Evolutionary conservation across 1,140 invertebrate species (phyloP).

Genomic region (Tetramorium parvispinum): DNA sequence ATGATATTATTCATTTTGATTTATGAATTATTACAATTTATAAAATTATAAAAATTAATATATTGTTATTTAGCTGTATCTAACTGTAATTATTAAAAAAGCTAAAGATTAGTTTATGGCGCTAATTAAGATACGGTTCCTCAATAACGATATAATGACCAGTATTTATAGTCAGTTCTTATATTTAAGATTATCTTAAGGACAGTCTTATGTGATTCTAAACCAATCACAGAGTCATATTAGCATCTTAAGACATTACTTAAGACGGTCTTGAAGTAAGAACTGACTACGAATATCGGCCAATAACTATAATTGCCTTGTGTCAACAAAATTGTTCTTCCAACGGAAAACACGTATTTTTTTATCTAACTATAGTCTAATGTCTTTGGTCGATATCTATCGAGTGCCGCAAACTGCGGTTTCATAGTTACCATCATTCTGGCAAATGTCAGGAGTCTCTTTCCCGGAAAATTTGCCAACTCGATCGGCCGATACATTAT

Average conservation of each 20-base stretch:
- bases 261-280: too few relatives aligned
- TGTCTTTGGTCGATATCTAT: neutral
- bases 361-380: neutral
- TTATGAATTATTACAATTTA: slow-evolving; percentile 33
- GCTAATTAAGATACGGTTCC: neutral
- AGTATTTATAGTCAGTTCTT: too few relatives aligned
- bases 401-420: neutral
- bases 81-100: neutral
- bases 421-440: neutral
- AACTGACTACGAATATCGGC: too few relatives aligned
- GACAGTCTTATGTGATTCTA: too few relatives aligned
- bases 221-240: too few relatives aligned
- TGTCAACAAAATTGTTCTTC: neutral
- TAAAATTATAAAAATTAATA: neutral
- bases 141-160: neutral
- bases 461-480: slow-evolving; percentile 46
- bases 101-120: neutral
- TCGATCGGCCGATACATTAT: slow-evolving; percentile 43
- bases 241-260: too few relatives aligned
- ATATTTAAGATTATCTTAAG: too few relatives aligned
- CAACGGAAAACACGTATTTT: neutral
- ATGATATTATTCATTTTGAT: slow-evolving; percentile 23
- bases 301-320: neutral
- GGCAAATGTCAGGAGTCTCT: neutral
- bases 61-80: neutral